Percentiles rank a stretch among this genome's conserved stretches.
Evolutionary conservation across 2,797 vertebrate genomes (phyloP).

Genomic region (Hafferia zeledoni): DNA sequence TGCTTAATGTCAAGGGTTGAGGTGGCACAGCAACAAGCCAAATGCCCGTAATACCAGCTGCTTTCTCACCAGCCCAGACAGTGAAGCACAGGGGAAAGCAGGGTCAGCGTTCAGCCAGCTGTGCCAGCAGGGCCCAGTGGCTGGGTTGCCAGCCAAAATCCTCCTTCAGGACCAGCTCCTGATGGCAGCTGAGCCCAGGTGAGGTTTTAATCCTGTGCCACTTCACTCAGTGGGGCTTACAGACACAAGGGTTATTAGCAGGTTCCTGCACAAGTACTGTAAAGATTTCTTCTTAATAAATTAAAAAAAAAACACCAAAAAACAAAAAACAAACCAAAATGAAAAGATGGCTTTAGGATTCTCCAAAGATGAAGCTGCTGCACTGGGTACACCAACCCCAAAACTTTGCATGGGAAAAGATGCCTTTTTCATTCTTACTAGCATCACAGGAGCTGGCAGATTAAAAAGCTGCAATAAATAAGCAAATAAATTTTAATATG

Average conservation of each 20-base stretch:
- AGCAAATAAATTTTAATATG: background rate
- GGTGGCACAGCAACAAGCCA: background rate
- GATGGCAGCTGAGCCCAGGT: background rate
- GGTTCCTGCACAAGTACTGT: background rate
- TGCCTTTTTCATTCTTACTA: background rate
- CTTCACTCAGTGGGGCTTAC: background rate
- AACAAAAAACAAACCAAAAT: too few relatives aligned
- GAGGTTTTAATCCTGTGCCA: background rate
- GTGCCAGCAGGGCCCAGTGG: background rate
- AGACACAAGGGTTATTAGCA: background rate
- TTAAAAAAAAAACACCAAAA: background rate
- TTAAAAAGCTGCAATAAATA: background rate
- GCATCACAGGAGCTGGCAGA: background rate
- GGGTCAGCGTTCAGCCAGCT: rapidly evolving
- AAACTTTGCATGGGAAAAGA: background rate
- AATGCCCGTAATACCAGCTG: rapidly evolving
- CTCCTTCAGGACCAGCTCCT: background rate
- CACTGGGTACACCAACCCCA: background rate
- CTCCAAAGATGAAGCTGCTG: background rate
- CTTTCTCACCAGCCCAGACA: background rate
- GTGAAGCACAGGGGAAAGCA: background rate
- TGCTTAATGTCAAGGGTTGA: background rate
- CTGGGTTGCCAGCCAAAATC: background rate
- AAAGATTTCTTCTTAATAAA: background rate
- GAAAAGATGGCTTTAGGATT: background rate